A percentile compares a stretch with the other conserved stretches of the same genome.
phyloP scores from a whole-genome alignment of 2,797 vertebrate genomes.

The Lacerta bilineata region DNA sequence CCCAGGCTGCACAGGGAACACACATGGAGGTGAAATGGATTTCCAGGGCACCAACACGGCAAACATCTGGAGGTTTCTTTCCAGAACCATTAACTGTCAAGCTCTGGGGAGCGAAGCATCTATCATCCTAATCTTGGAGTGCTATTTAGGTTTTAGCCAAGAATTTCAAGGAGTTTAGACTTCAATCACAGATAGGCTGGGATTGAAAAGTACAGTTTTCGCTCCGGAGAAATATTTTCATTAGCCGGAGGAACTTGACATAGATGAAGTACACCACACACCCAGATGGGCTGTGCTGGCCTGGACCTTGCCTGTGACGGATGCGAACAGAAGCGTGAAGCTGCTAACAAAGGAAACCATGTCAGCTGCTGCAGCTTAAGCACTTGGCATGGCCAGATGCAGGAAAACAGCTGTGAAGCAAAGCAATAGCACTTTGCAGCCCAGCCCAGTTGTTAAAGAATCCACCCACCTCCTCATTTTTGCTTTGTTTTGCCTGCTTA shows the following conservation, averaged over 20 bases:
- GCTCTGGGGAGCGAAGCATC: slow-evolving; percentile 52
- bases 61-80: slow-evolving; percentile 50
- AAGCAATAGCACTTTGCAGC: neutral
- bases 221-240: slow-evolving; percentile 65
- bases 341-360: neutral
- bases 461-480: neutral
- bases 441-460: neutral
- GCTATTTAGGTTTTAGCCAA: slow-evolving; percentile 61
- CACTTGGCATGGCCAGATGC: slow-evolving; percentile 59
- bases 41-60: slow-evolving; percentile 4
- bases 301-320: slow-evolving; percentile 34
- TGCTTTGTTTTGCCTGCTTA: neutral
- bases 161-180: slow-evolving; percentile 64
- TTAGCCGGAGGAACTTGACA: slow-evolving; percentile 59
- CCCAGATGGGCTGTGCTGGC: neutral
- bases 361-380: slow-evolving; percentile 35
- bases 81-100: slow-evolving; percentile 43
- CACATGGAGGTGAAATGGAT: fast-evolving
- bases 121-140: slow-evolving; percentile 56
- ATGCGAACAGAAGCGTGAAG: neutral
- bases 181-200: slow-evolving; percentile 56
- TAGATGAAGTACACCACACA: slow-evolving; percentile 62
- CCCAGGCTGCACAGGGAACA: neutral
- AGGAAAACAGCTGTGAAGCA: slow-evolving; percentile 52
- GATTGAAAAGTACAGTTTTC: slow-evolving; percentile 56